Conservation (phyloP, 1,140 invertebrate genomes). For the Apocrypta bakeri region DNA sequence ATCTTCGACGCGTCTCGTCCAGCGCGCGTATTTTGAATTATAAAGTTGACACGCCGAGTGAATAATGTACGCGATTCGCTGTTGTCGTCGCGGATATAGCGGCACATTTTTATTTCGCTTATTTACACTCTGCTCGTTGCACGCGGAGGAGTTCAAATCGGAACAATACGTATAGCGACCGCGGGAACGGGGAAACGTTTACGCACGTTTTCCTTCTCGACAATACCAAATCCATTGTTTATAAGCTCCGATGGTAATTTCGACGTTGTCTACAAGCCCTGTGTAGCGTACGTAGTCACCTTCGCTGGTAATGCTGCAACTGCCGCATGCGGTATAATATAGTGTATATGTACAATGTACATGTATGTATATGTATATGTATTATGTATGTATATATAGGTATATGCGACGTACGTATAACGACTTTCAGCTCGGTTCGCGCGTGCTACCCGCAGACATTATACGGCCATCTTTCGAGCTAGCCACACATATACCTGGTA, state of each 20-base stretch:
- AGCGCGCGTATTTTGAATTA: conserved; percentile 44
- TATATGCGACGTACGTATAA: background rate
- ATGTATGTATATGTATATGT: no score
- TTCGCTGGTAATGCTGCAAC: background rate
- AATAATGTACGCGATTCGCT: conserved; percentile 30
- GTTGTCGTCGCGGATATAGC: background rate
- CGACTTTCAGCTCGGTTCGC: background rate
- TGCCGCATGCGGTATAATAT: background rate
- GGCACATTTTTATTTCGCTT: background rate
- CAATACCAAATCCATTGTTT: conserved; percentile 41
- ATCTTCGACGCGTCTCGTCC: conserved; percentile 12
- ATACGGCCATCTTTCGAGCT: background rate
- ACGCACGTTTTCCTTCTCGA: conserved; percentile 7
- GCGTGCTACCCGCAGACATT: background rate
- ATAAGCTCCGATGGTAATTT: conserved; percentile 45
- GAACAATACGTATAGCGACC: conserved; percentile 1
- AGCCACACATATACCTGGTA: no score
- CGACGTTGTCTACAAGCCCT: background rate
- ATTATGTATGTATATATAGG: no score
- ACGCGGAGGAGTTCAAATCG: background rate
- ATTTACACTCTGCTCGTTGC: background rate
- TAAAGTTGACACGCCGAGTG: conserved; percentile 34
- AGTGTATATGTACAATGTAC: no score
- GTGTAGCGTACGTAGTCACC: background rate
- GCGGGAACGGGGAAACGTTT: conserved; percentile 17